These are phyloP conservation scores for Platerodrilus igneus DNA, from an alignment of 2,888 invertebrate species.

Conservation along the genomic window DNA sequence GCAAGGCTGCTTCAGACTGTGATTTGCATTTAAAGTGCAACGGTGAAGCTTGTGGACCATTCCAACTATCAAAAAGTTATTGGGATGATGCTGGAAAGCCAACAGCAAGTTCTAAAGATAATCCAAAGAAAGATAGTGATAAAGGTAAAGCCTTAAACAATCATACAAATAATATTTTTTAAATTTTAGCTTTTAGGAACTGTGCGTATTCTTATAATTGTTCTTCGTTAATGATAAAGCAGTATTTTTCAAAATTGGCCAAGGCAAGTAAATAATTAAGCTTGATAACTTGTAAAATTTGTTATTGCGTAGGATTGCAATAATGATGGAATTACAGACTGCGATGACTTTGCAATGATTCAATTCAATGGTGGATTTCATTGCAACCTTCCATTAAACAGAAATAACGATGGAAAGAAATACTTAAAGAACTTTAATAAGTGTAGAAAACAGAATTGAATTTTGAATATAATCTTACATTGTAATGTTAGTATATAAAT, in stretches of 20 bases:
- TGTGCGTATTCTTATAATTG: slow-evolving; percentile 56
- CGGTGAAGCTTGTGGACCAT: slow-evolving; percentile 56
- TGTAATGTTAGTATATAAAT: too few relatives aligned
- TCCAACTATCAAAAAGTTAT: slow-evolving; percentile 56
- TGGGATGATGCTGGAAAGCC: slow-evolving; percentile 59
- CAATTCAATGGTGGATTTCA: slow-evolving; percentile 57
- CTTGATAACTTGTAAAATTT: not conserved
- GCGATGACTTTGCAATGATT: slow-evolving; percentile 61
- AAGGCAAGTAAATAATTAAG: slow-evolving; percentile 43
- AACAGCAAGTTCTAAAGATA: slow-evolving; percentile 54
- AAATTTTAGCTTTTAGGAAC: slow-evolving; percentile 53
- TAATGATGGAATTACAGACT: slow-evolving; percentile 58
- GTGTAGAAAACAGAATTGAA: too few relatives aligned
- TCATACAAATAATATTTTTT: slow-evolving; percentile 3
- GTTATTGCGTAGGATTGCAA: slow-evolving; percentile 56
- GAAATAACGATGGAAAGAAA: slow-evolving; percentile 43
- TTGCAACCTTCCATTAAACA: slow-evolving; percentile 46
- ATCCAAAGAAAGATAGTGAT: slow-evolving; percentile 47
- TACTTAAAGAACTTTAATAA: too few relatives aligned
- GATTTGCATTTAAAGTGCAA: slow-evolving; percentile 50
- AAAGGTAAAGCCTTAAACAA: not conserved
- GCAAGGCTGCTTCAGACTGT: slow-evolving; percentile 53
- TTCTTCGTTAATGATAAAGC: slow-evolving; percentile 52
- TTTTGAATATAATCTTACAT: too few relatives aligned
- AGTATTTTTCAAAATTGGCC: slow-evolving; percentile 55